Conservation (phyloP, 2,888 invertebrate species). For the Drosophila vallismaia region DNA sequence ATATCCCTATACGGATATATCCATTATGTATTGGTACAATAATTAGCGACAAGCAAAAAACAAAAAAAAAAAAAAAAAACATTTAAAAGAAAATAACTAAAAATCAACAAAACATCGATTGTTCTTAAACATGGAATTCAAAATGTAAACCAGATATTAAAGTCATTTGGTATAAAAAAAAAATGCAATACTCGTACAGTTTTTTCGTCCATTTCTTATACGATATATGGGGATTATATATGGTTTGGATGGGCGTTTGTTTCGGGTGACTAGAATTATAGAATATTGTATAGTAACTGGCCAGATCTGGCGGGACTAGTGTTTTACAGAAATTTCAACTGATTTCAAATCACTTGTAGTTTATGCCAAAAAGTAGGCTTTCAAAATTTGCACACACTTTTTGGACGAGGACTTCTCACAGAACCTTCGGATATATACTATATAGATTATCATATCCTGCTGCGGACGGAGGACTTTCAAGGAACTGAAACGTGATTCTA, state of each 20-base stretch:
- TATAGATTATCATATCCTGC: constrained; percentile 11
- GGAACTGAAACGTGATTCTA: constrained; percentile 27
- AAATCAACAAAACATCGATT: constrained; percentile 68
- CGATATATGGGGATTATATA: constrained; percentile 16
- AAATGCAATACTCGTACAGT: constrained; percentile 52
- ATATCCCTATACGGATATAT: constrained; percentile 45
- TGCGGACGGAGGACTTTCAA: constrained; percentile 27
- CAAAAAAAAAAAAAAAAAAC: constrained; percentile 6
- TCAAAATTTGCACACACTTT: background rate
- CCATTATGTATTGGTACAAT: constrained; percentile 73
- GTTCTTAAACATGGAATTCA: constrained; percentile 73
- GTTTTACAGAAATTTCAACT: background rate
- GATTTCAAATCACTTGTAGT: background rate
- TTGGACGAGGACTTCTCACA: too few relatives aligned
- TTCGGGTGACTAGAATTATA: constrained; percentile 11
- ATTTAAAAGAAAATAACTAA: constrained; percentile 16
- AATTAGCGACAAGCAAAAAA: constrained; percentile 70
- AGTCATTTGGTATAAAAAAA: constrained; percentile 71
- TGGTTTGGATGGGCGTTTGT: background rate
- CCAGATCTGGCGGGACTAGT: too few relatives aligned
- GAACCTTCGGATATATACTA: background rate
- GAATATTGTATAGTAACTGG: background rate
- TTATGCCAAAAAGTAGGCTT: background rate
- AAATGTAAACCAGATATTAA: constrained; percentile 70
- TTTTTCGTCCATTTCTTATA: constrained; percentile 45